These are phyloP conservation scores for Sebastolobus altivelis DNA, from an alignment of 2,797 vertebrate genomes.

Conservation along the genomic window DNA sequence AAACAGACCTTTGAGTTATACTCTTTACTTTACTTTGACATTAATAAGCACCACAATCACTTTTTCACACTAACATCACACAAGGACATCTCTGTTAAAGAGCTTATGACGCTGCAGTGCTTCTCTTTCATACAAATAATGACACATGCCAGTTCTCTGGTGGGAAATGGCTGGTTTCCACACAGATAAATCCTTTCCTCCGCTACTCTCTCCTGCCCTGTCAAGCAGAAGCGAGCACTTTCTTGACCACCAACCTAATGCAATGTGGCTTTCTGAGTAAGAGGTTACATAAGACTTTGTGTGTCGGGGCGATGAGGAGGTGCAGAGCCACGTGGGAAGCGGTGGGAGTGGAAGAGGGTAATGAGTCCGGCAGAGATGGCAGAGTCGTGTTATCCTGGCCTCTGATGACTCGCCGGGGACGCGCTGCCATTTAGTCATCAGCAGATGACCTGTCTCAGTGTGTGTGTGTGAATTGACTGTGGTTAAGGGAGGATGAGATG, in stretches of 20 bases:
- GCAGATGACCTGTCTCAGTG: slow-evolving; percentile 37
- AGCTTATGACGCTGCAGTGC: slow-evolving; percentile 11
- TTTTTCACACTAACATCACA: slow-evolving; percentile 17
- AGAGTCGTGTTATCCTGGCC: slow-evolving; percentile 46
- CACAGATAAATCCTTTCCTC: slow-evolving; percentile 36
- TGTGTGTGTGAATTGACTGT: slow-evolving; percentile 23
- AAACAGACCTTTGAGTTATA: slow-evolving; percentile 13
- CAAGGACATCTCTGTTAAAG: slow-evolving; percentile 26
- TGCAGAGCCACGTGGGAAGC: slow-evolving; percentile 43
- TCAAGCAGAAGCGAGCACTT: slow-evolving; percentile 63
- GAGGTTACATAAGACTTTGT: slow-evolving; percentile 72
- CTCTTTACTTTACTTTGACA: slow-evolving; percentile 34
- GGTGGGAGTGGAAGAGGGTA: slow-evolving; percentile 45
- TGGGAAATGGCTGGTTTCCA: slow-evolving; percentile 63
- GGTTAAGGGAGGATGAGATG: slow-evolving; percentile 22
- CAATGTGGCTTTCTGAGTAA: slow-evolving; percentile 69
- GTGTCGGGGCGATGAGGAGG: slow-evolving; percentile 61
- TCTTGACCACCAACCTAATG: slow-evolving; percentile 63
- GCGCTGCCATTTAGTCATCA: slow-evolving; percentile 43
- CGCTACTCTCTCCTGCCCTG: slow-evolving; percentile 33
- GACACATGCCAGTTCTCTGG: slow-evolving; percentile 29
- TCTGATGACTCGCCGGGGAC: slow-evolving; percentile 41
- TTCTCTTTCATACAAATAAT: slow-evolving; percentile 24
- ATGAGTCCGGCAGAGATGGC: slow-evolving; percentile 66
- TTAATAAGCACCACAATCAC: slow-evolving; percentile 21